Evolutionary conservation across 2,113 vertebrate genomes (phyloP).

Genomic region (Zosterops borbonicus): DNA sequence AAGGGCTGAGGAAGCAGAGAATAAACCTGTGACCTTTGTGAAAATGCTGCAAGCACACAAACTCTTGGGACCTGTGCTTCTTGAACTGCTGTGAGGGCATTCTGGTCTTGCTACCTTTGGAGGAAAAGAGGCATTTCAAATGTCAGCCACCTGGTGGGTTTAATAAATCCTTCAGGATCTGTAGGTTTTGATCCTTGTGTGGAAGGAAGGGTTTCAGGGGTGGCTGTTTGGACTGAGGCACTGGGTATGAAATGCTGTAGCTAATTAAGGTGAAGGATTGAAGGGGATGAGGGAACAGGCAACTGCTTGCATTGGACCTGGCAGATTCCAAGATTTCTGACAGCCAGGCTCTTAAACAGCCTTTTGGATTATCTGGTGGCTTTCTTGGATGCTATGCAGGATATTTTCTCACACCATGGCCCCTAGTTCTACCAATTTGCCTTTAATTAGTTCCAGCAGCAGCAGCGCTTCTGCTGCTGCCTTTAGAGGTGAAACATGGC

Average conservation of each 20-base stretch:
- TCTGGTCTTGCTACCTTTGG: not conserved
- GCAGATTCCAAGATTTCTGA: not conserved
- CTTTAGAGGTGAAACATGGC: not conserved
- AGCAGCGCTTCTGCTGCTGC: not conserved
- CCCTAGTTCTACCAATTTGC: not conserved
- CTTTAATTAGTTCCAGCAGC: slow-evolving; percentile 47
- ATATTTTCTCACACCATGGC: not conserved
- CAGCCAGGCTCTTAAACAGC: not conserved
- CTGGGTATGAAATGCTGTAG: not conserved
- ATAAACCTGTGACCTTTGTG: not conserved
- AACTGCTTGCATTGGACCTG: not conserved
- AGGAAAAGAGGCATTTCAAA: not conserved
- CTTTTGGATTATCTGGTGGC: slow-evolving; percentile 11
- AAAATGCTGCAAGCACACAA: not conserved
- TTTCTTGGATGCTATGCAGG: not conserved
- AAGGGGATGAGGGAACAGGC: not conserved
- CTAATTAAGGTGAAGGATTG: not conserved
- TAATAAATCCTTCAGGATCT: not conserved
- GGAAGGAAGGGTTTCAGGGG: not conserved
- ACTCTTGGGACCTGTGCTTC: not conserved
- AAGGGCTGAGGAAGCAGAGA: not conserved
- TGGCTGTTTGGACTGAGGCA: not conserved
- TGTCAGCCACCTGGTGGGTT: not conserved
- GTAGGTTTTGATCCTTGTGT: not conserved
- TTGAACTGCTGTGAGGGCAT: not conserved